A percentile compares a stretch with the other conserved stretches of the same genome.
phyloP scores from a whole-genome alignment of 1,140 invertebrate species.

The Scaptomyza pallida region DNA sequence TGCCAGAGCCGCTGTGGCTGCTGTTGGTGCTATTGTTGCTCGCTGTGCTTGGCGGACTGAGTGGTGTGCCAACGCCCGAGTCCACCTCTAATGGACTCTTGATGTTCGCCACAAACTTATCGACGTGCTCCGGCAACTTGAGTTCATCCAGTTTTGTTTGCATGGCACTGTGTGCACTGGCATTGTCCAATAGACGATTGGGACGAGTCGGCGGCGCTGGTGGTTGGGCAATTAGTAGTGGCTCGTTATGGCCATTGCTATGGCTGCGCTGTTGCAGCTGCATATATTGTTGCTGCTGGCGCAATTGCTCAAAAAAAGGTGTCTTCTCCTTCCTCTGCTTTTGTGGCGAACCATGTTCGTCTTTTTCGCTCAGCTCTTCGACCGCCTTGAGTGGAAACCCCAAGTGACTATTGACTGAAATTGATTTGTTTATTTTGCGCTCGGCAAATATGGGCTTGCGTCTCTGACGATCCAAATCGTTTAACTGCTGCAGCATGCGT shows the following conservation, averaged over 20 bases:
- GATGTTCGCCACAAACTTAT: constrained; percentile 81
- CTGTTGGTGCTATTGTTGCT: constrained; percentile 53
- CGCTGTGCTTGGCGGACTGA: constrained; percentile 76
- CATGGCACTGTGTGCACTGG: constrained; percentile 54
- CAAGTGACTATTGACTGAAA: constrained; percentile 82
- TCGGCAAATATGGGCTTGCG: constrained; percentile 79
- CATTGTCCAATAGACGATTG: constrained; percentile 73
- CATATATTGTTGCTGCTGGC: constrained; percentile 75
- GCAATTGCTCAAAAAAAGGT: constrained; percentile 83
- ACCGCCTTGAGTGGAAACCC: constrained; percentile 85
- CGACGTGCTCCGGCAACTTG: constrained; percentile 84
- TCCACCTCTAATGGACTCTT: constrained; percentile 85
- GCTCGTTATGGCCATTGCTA: constrained; percentile 22
- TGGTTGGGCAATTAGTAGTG: constrained; percentile 3
- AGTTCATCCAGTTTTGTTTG: constrained; percentile 79
- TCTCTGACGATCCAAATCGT: constrained; percentile 84
- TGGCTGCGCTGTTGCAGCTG: constrained; percentile 48
- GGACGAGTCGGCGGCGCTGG: constrained; percentile 61
- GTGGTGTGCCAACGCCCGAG: constrained; percentile 85
- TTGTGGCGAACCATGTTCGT: constrained; percentile 84
- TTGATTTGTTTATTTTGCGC: constrained; percentile 83
- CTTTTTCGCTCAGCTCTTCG: constrained; percentile 85
- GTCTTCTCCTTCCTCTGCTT: constrained; percentile 83
- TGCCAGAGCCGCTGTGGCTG: constrained; percentile 53
- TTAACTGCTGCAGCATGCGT: constrained; percentile 87